A percentile compares a stretch with the other conserved stretches of the same genome.
These are phyloP conservation scores for Lasioglossum figueresi DNA, from an alignment of 2,888 invertebrate species.

Conservation along the genomic window DNA sequence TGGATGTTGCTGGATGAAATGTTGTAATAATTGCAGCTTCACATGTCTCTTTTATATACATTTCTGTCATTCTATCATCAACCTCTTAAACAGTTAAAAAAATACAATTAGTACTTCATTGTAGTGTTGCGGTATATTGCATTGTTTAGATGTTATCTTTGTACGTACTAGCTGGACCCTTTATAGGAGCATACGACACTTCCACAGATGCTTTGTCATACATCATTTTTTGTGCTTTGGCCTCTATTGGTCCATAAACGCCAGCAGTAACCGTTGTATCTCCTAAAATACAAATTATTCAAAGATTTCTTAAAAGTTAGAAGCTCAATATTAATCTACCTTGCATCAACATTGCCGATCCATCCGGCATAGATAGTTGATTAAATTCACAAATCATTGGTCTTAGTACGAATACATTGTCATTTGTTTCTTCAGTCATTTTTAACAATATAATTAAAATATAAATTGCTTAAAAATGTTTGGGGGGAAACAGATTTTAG, in stretches of 20 bases:
- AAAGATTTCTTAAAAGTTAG: neutral
- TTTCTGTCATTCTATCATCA: conserved; percentile 90
- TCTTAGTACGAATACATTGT: conserved; percentile 76
- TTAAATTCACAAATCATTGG: conserved; percentile 89
- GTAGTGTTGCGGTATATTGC: neutral
- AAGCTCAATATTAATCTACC: conserved; percentile 84
- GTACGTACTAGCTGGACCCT: conserved; percentile 88
- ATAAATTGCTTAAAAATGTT: neutral
- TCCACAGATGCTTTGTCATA: conserved; percentile 93
- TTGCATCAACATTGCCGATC: conserved; percentile 91
- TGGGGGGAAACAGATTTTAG: conserved; percentile 10
- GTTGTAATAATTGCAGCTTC: conserved; percentile 89
- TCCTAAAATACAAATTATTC: conserved; percentile 84
- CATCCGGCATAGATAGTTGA: conserved; percentile 90
- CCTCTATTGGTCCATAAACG: conserved; percentile 93
- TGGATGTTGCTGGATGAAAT: conserved; percentile 92
- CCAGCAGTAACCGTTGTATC: conserved; percentile 91
- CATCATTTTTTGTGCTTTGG: conserved; percentile 90
- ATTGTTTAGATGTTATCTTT: conserved; percentile 46
- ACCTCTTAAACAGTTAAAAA: conserved; percentile 80
- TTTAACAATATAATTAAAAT: neutral
- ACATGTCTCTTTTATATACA: conserved; percentile 90
- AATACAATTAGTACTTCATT: conserved; percentile 12
- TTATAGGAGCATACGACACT: conserved; percentile 90
- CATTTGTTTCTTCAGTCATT: conserved; percentile 44